These are phyloP conservation scores for Uria aalge DNA, from an alignment of 2,113 vertebrate species.

Conservation along the genomic window DNA sequence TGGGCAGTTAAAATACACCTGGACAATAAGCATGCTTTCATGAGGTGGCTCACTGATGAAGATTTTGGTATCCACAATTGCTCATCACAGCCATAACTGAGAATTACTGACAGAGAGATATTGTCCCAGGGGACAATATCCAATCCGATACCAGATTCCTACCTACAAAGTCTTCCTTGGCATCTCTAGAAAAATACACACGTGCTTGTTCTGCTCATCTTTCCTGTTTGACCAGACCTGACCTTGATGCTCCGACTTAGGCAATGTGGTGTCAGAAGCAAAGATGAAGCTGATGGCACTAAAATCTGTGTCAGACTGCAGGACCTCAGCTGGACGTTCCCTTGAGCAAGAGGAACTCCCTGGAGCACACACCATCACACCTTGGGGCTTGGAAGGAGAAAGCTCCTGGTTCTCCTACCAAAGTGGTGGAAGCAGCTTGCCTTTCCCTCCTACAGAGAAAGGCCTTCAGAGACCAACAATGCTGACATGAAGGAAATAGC, in stretches of 20 bases:
- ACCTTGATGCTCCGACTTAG: not conserved
- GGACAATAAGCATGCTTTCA: not conserved
- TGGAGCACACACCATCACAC: not conserved
- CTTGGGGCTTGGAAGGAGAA: not conserved
- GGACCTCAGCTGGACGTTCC: not conserved
- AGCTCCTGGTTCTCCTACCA: not conserved
- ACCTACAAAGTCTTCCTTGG: not conserved
- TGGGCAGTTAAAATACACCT: not conserved
- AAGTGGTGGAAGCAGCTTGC: not conserved
- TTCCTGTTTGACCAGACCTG: not conserved
- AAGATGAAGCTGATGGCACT: not conserved
- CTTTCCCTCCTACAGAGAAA: not conserved
- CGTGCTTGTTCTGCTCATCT: not conserved
- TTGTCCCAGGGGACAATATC: not conserved
- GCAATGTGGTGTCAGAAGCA: not conserved
- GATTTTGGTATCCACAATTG: not conserved
- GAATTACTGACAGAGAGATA: not conserved
- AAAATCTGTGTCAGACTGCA: not conserved
- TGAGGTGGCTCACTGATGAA: not conserved
- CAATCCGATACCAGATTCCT: not conserved
- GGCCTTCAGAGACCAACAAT: not conserved
- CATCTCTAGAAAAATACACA: not conserved
- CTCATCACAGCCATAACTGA: not conserved
- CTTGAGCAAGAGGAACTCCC: not conserved
- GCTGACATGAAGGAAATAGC: not conserved